Conservation (phyloP, 92 coral and sea anemone species). For the Virgularia gustaviana region DNA sequence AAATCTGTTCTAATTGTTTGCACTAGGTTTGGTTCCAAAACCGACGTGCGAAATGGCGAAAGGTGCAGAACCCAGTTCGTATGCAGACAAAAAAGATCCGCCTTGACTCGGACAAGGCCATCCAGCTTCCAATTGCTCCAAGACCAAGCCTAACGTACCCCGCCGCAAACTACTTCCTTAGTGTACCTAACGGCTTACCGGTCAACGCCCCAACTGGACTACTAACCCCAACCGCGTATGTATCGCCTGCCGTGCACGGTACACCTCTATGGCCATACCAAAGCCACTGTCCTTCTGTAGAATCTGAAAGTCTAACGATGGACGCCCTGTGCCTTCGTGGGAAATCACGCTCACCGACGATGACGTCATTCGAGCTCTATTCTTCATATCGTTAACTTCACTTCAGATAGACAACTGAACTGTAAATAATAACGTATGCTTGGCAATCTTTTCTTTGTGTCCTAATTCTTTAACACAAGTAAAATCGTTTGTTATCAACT, state of each 20-base stretch:
- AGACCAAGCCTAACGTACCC: slow-evolving; percentile 88
- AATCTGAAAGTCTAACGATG: slow-evolving; percentile 80
- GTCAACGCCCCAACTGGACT: slow-evolving; percentile 86
- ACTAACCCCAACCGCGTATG: slow-evolving; percentile 74
- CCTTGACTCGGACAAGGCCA: slow-evolving; percentile 69
- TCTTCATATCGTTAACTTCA: slow-evolving; percentile 71
- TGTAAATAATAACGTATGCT: no score
- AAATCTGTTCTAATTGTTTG: not conserved
- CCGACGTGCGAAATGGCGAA: slow-evolving; percentile 98
- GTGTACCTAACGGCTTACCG: slow-evolving; percentile 80
- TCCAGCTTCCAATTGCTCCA: slow-evolving; percentile 96
- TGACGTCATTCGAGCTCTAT: slow-evolving; percentile 91
- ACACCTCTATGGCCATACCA: slow-evolving; percentile 93
- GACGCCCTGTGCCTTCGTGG: slow-evolving; percentile 89
- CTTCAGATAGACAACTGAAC: no score
- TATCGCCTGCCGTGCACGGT: slow-evolving; percentile 87
- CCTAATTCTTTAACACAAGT: no score
- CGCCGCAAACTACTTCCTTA: slow-evolving; percentile 84
- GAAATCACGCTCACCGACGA: slow-evolving; percentile 77
- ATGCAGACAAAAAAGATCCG: slow-evolving; percentile 76
- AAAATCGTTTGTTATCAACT: no score
- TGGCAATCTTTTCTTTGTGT: no score
- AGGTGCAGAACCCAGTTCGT: slow-evolving; percentile 85
- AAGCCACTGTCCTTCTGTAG: slow-evolving; percentile 65
- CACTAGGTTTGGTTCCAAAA: slow-evolving; percentile 97